These are phyloP conservation scores for Diabrotica virgifera DNA, from an alignment of 1,140 invertebrate genomes.

Conservation along the genomic window DNA sequence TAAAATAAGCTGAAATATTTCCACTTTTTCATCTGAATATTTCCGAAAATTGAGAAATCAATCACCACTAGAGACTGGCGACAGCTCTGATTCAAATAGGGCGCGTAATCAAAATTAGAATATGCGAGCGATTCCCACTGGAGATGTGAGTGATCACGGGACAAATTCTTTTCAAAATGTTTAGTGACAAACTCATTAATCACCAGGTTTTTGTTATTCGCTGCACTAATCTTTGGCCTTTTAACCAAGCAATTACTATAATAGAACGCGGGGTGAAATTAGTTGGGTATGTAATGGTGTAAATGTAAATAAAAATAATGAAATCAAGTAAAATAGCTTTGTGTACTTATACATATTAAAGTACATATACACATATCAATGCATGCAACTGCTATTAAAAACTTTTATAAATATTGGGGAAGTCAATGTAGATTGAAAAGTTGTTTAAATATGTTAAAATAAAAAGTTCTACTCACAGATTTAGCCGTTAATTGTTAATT, in stretches of 20 bases:
- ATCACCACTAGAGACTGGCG: slow-evolving; percentile 15
- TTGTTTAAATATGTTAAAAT: no score
- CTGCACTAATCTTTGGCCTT: not conserved
- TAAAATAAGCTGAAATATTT: not conserved
- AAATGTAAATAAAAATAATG: no score
- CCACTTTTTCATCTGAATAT: not conserved
- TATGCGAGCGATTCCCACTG: slow-evolving; percentile 26
- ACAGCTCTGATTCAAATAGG: slow-evolving; percentile 30
- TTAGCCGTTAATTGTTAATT: no score
- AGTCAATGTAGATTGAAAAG: no score
- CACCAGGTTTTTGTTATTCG: slow-evolving; percentile 15
- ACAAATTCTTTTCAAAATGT: slow-evolving; percentile 38
- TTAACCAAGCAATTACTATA: slow-evolving; percentile 3
- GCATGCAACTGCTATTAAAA: no score
- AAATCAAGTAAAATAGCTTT: no score
- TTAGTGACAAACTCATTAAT: slow-evolving; percentile 35
- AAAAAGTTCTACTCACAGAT: no score
- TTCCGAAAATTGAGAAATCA: not conserved
- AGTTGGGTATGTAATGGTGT: not conserved
- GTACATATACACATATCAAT: no score
- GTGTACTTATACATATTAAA: no score
- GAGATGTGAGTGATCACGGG: slow-evolving; percentile 31
- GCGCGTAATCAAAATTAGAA: slow-evolving; percentile 25
- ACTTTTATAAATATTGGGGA: no score
- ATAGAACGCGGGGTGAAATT: not conserved